A percentile compares a stretch with the other conserved stretches of the same genome.
Evolutionary conservation across 2,888 invertebrate genomes (phyloP).

Genomic region (Clistopyga incitator): DNA sequence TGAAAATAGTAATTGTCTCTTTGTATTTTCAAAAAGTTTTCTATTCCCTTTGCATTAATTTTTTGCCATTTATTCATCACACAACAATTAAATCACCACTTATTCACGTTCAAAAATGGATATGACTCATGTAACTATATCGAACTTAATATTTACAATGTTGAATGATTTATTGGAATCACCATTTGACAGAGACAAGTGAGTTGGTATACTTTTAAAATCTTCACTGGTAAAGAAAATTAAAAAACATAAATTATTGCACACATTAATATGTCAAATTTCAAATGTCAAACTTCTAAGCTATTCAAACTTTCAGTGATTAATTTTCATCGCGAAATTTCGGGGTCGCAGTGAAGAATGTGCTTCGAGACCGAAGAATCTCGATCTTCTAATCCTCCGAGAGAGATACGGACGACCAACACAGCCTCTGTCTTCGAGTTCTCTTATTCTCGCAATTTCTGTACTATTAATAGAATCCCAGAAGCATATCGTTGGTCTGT

Average conservation of each 20-base stretch:
- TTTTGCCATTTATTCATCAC: too few species aligned
- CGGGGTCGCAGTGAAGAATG: background rate
- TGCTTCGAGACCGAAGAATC: background rate
- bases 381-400: background rate
- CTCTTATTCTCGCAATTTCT: conserved; percentile 40
- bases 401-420: background rate
- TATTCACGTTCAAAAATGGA: background rate
- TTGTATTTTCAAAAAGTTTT: too few species aligned
- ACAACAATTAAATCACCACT: background rate
- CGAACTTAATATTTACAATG: background rate
- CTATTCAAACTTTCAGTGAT: background rate
- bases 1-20: background rate
- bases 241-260: background rate
- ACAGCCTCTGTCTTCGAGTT: background rate
- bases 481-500: conserved; percentile 23
- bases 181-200: background rate
- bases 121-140: background rate
- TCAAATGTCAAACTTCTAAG: background rate
- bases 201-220: background rate
- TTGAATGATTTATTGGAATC: background rate
- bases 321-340: background rate
- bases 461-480: conserved; percentile 31
- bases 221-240: background rate
- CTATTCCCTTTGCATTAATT: too few species aligned
- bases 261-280: background rate